Evolutionary conservation across 2,113 vertebrate species (phyloP), one percentile per base, ranked within the genome.

Genomic region (Sus scrofa): DNA sequence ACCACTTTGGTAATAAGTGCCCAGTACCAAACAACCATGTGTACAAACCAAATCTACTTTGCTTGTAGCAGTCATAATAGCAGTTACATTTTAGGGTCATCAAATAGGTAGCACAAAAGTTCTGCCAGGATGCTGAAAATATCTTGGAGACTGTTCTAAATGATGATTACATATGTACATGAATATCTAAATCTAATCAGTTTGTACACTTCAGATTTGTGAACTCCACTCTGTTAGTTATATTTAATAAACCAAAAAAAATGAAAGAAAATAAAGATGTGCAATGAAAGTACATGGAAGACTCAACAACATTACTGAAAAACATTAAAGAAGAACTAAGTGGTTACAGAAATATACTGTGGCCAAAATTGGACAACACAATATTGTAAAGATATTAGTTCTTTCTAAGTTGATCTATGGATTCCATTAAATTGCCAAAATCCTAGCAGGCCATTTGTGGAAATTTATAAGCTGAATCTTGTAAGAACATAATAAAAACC

Each of bases 371-470:
- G 50, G 44, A 89, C 34, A 32, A 58, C 22, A 74, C 14, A 67
- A 26, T 54, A 63, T 20, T 62, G 50, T 94, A 89, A 94, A 92
- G 77, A 89, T 89, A 56, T 79, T 84, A 92, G 50, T 18, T 94
- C 16, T 90, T 60, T 75, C 86, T 78, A 71, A 30, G 78, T 34
- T 94, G 88, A 97, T 94, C 78, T 96, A 85, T 91, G 85, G 78
- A 68, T 81, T 97, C 96, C 92, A 94, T 97, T 92, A 97, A 96
- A 92, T 85, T 19, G 5, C 92, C 77, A 84, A 91, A 89, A 75
- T 89, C n/a, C 71, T 96, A 96, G 63, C 71, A 78, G 52, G 65
- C 6, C 27, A 86, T 91, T 89, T 81, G n/a, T 92, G 90, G 78
- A 97, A 96, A 97, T 94, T 91, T 96, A 89, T 63, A 92, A 89